Evolutionary conservation across 2,797 vertebrate genomes (phyloP).

Genomic region (Channallabes apus): DNA sequence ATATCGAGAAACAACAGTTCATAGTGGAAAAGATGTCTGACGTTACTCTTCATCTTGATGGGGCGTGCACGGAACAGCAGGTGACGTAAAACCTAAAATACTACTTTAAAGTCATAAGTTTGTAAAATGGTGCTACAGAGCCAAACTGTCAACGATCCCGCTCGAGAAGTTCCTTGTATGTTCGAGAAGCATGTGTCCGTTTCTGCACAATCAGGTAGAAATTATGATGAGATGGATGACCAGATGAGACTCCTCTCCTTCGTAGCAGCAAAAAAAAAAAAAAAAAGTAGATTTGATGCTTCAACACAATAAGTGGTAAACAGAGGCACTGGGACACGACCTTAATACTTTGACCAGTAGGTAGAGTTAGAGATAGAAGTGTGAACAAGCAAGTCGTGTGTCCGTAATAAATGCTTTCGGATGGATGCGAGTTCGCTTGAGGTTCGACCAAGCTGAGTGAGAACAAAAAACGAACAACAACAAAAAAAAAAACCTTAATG

Average conservation of each 20-base stretch:
- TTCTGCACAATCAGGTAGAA: constrained; percentile 14
- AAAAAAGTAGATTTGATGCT: constrained; percentile 18
- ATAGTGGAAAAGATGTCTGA: constrained; percentile 4
- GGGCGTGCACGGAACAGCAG: not conserved
- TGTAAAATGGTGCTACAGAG: constrained; percentile 35
- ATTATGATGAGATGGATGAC: constrained; percentile 24
- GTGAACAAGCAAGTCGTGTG: constrained; percentile 6
- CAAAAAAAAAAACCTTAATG: constrained; percentile 39
- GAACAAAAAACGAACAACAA: not conserved
- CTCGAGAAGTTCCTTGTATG: not conserved
- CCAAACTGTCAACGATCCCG: not conserved
- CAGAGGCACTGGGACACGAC: constrained; percentile 47
- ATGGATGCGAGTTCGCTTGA: not conserved
- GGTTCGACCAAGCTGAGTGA: constrained; percentile 9
- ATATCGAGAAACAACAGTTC: not conserved
- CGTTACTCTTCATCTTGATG: not conserved
- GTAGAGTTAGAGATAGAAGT: constrained; percentile 19
- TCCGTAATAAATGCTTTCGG: constrained; percentile 27
- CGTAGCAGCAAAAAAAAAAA: constrained; percentile 46
- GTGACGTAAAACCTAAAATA: not conserved
- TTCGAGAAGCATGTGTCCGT: constrained; percentile 10
- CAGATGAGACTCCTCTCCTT: constrained; percentile 10
- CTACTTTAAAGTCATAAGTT: constrained; percentile 1
- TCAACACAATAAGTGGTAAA: constrained; percentile 44
- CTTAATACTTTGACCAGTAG: constrained; percentile 44